A percentile compares a stretch with the other conserved stretches of the same genome.
phyloP scores from a whole-genome alignment of 2,888 invertebrate species.

The Lasiommata megera region DNA sequence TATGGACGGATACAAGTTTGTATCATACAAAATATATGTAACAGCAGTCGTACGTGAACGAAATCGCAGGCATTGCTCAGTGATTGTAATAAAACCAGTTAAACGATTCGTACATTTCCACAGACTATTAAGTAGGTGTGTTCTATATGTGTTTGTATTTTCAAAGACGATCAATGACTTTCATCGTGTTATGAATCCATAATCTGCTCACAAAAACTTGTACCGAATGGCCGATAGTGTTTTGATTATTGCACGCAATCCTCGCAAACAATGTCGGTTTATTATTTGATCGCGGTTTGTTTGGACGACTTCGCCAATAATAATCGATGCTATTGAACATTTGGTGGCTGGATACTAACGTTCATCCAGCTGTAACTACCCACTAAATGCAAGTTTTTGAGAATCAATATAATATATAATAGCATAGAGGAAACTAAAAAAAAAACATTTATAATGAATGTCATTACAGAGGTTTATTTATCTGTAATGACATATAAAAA shows the following conservation, averaged over 20 bases:
- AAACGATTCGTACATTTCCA: too few relatives aligned
- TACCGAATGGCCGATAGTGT: slow-evolving; percentile 16
- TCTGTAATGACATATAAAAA: too few relatives aligned
- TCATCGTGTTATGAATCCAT: slow-evolving; percentile 15
- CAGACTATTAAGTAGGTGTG: background rate
- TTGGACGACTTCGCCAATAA: slow-evolving; percentile 16
- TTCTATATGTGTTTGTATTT: background rate
- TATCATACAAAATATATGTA: too few relatives aligned
- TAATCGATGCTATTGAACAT: slow-evolving; percentile 19
- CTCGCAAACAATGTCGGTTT: slow-evolving; percentile 18
- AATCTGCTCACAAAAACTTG: slow-evolving; percentile 20
- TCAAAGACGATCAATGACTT: slow-evolving; percentile 8
- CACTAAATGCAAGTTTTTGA: too few relatives aligned
- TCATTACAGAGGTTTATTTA: too few relatives aligned
- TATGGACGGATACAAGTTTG: too few relatives aligned
- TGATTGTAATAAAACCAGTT: too few relatives aligned
- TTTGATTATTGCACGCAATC: slow-evolving; percentile 12
- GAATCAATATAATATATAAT: too few relatives aligned
- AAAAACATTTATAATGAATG: too few relatives aligned
- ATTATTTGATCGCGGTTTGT: slow-evolving; percentile 17
- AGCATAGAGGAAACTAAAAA: too few relatives aligned
- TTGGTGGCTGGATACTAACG: slow-evolving; percentile 1
- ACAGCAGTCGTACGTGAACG: too few relatives aligned
- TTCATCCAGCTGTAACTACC: background rate
- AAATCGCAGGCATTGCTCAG: too few relatives aligned